A percentile compares a stretch with the other conserved stretches of the same genome.
Evolutionary conservation across 2,888 invertebrate genomes (phyloP).

Genomic region (Allolobophora icterica): DNA sequence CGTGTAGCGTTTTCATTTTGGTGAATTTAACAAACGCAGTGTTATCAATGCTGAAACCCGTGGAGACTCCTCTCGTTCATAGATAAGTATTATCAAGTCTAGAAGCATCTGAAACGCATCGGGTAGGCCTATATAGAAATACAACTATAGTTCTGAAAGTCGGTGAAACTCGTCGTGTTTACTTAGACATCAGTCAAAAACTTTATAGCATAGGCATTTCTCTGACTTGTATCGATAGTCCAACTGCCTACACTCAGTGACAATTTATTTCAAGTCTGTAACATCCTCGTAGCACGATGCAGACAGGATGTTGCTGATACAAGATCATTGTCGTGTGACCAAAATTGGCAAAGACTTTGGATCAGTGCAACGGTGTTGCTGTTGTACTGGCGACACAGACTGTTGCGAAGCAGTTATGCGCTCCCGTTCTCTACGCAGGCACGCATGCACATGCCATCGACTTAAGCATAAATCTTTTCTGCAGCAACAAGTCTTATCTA

Average conservation of each 20-base stretch:
- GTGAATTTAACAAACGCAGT: background rate
- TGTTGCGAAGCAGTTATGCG: background rate
- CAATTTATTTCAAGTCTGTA: background rate
- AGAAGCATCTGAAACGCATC: too few species aligned
- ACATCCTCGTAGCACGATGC: background rate
- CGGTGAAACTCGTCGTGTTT: background rate
- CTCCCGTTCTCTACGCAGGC: too few species aligned
- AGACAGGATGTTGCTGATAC: background rate
- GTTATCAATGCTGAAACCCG: background rate
- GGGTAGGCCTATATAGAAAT: background rate
- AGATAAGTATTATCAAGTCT: background rate
- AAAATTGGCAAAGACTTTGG: background rate
- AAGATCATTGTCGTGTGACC: background rate
- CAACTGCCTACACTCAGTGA: background rate
- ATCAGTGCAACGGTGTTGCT: background rate
- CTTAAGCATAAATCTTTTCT: background rate
- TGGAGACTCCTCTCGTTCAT: background rate
- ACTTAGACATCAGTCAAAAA: background rate
- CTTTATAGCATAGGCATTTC: background rate
- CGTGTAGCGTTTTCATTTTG: background rate
- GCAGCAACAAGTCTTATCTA: background rate
- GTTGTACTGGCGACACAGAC: background rate
- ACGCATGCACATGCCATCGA: too few species aligned
- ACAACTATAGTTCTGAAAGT: background rate
- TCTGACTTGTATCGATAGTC: too few species aligned